A percentile compares a stretch with the other conserved stretches of the same genome.
Conservation (phyloP, 2,113 vertebrate genomes). For the Plecotus auritus region DNA sequence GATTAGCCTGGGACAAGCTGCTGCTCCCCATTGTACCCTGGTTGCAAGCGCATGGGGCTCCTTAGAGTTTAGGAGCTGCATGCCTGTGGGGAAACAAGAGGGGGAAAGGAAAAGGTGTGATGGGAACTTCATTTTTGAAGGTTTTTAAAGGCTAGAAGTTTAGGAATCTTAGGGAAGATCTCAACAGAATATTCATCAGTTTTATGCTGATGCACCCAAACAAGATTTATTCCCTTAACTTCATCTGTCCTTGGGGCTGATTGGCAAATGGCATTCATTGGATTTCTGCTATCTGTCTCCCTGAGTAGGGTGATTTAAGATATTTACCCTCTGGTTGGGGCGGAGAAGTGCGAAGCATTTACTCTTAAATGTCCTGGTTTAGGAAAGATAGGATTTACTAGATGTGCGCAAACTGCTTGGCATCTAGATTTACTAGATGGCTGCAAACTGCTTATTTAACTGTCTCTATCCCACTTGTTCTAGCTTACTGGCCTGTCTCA, state of each 20-base stretch:
- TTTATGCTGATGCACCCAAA: no score
- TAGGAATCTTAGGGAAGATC: no score
- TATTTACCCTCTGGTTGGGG: not conserved
- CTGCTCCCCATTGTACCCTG: not conserved
- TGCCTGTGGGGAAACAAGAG: not conserved
- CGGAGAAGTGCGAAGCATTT: not conserved
- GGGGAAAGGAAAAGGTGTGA: no score
- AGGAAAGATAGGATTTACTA: not conserved
- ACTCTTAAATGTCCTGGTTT: not conserved
- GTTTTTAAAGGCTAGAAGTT: no score
- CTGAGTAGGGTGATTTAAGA: no score
- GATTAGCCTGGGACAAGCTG: not conserved
- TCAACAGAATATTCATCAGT: no score
- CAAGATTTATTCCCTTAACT: no score
- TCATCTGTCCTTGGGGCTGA: no score
- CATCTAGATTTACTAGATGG: not conserved
- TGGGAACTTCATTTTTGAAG: no score
- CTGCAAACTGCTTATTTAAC: not conserved
- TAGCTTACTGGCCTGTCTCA: not conserved
- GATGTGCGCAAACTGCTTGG: not conserved
- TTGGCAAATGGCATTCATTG: no score
- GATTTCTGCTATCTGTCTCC: no score
- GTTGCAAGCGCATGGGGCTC: not conserved
- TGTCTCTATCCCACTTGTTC: not conserved
- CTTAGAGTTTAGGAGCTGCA: not conserved